Conservation (phyloP, 1,140 invertebrate genomes). For the Ectropis grisescens region DNA sequence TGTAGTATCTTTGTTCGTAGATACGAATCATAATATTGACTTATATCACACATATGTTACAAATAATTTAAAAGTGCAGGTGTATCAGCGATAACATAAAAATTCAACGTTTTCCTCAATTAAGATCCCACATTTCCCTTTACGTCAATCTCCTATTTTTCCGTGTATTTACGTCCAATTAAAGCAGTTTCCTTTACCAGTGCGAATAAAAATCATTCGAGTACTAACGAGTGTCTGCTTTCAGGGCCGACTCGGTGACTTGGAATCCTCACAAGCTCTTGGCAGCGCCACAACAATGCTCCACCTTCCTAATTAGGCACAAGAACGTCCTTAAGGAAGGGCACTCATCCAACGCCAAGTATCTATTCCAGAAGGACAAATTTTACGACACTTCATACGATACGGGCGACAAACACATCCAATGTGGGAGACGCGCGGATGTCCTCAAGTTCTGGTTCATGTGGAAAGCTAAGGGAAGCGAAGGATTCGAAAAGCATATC, state of each 20-base stretch:
- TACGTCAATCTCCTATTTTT: no score
- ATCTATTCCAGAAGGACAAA: constrained; percentile 97
- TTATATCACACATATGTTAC: no score
- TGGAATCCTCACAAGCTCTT: constrained; percentile 96
- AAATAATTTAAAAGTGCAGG: no score
- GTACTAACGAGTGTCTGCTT: constrained; percentile 10
- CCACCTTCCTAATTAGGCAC: constrained; percentile 84
- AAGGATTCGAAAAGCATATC: constrained; percentile 84
- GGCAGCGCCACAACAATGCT: constrained; percentile 91
- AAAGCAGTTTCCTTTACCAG: no score
- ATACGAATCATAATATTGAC: no score
- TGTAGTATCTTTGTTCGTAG: no score
- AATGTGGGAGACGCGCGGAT: constrained; percentile 93
- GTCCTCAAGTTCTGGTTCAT: constrained; percentile 97
- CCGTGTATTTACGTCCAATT: no score
- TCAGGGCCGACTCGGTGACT: constrained; percentile 90
- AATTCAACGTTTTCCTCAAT: no score
- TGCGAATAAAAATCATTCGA: no score
- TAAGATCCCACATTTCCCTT: no score
- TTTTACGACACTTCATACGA: constrained; percentile 94
- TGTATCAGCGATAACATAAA: no score
- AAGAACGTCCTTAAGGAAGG: constrained; percentile 75
- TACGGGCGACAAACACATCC: constrained; percentile 94
- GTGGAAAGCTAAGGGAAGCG: constrained; percentile 96
- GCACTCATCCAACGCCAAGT: constrained; percentile 83